These are phyloP conservation scores for Rhabdomys dilectus DNA, from an alignment of 2,113 vertebrate species.

Conservation along the genomic window DNA sequence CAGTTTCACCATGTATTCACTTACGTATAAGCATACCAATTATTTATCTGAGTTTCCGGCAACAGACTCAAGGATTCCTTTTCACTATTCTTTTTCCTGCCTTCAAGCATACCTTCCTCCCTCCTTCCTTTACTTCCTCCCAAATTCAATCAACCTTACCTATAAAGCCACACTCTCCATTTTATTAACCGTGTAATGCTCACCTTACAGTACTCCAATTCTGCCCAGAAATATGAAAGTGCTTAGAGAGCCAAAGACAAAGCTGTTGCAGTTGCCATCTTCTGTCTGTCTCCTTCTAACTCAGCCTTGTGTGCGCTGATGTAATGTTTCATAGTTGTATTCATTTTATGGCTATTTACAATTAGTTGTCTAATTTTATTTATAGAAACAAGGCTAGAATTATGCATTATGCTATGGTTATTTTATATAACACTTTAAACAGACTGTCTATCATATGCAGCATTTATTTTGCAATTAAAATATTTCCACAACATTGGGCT, in stretches of 20 bases:
- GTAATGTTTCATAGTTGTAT: neutral
- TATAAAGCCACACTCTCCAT: neutral
- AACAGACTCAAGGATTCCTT: neutral
- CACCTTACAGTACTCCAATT: neutral
- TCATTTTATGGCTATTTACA: neutral
- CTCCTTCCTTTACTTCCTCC: neutral
- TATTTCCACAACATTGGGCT: neutral
- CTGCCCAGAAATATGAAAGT: neutral
- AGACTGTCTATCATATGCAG: neutral
- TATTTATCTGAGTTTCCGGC: neutral
- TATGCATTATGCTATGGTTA: neutral
- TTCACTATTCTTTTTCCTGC: neutral
- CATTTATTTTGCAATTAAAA: constrained; percentile 25
- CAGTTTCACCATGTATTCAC: neutral
- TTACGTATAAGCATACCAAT: neutral
- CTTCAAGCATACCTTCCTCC: no score
- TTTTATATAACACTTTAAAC: neutral
- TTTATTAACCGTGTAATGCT: neutral
- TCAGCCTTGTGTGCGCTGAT: neutral
- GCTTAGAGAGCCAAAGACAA: neutral
- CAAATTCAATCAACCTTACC: neutral
- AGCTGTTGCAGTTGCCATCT: neutral
- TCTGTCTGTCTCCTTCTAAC: neutral
- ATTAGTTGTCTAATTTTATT: neutral
- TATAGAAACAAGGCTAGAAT: neutral